Evolutionary conservation across 1,140 invertebrate species (phyloP).

Genomic region (Leguminivora glycinivorella): DNA sequence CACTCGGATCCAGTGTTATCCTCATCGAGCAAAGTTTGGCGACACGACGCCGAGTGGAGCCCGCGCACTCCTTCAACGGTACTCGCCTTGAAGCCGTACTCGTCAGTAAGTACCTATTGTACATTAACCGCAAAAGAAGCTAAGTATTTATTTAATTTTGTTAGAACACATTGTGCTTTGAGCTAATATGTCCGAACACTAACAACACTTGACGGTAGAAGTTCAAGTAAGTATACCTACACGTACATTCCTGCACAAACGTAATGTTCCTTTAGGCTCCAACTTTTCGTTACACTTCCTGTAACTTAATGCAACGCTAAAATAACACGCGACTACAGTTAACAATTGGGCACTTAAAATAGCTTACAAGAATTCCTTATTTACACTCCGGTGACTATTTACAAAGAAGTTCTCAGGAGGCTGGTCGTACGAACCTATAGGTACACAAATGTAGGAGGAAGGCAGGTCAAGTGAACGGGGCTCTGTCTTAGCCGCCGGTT

Average conservation of each 20-base stretch:
- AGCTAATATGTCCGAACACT: conserved; percentile 16
- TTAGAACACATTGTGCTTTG: conserved; percentile 23
- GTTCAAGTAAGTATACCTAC: background rate
- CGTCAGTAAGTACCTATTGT: conserved; percentile 24
- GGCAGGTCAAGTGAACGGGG: conserved; percentile 66
- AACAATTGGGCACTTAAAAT: conserved; percentile 56
- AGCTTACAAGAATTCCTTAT: conserved; percentile 65
- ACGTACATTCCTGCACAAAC: conserved; percentile 11
- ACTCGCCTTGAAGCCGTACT: conserved; percentile 37
- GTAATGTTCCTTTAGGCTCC: conserved; percentile 12
- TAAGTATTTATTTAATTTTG: conserved; percentile 28
- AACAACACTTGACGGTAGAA: conserved; percentile 14
- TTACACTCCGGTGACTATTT: conserved; percentile 65
- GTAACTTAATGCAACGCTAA: conserved; percentile 33
- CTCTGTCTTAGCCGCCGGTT: conserved; percentile 69
- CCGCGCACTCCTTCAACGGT: conserved; percentile 46
- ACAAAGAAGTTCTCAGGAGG: conserved; percentile 70
- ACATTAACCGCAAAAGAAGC: conserved; percentile 21
- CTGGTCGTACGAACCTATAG: conserved; percentile 56
- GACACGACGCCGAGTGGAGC: conserved; percentile 38
- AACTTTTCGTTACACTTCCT: conserved; percentile 29
- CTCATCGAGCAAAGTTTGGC: conserved; percentile 44
- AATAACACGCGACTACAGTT: conserved; percentile 45
- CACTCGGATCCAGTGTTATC: conserved; percentile 39
- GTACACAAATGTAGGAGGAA: conserved; percentile 58